A percentile compares a stretch with the other conserved stretches of the same genome.
phyloP scores from a whole-genome alignment of 2,113 vertebrate genomes.

The Petrocephalus microphthalmus region DNA sequence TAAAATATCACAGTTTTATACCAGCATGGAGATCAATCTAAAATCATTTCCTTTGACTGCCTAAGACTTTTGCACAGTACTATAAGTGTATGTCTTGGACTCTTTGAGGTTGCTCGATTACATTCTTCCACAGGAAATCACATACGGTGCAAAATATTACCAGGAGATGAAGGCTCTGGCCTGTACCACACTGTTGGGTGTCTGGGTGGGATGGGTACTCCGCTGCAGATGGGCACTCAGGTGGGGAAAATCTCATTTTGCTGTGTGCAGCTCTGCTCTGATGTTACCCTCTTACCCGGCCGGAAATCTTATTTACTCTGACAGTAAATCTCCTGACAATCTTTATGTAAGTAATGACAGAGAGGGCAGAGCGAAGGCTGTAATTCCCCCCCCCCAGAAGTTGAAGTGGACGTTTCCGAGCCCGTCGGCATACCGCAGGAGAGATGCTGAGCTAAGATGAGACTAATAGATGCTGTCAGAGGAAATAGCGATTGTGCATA shows the following conservation, averaged over 20 bases:
- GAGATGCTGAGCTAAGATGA: conserved; percentile 1
- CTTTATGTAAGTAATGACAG: conserved; percentile 20
- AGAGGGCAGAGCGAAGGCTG: conserved; percentile 3
- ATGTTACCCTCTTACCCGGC: neutral
- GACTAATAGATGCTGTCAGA: conserved; percentile 16
- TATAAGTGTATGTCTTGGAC: neutral
- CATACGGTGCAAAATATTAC: neutral
- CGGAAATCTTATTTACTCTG: neutral
- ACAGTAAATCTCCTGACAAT: conserved; percentile 9
- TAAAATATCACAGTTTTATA: too few relatives aligned
- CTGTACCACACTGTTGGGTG: neutral
- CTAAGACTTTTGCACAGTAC: too few relatives aligned
- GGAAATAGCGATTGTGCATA: neutral
- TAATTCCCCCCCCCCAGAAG: neutral
- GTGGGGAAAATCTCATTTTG: neutral
- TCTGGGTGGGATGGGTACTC: neutral
- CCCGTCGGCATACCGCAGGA: neutral
- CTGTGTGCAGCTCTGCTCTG: neutral
- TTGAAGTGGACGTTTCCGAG: conserved; percentile 14
- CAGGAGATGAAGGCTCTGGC: neutral
- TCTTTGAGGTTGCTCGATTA: neutral
- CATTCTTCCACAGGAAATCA: neutral
- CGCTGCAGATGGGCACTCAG: neutral
- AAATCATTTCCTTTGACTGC: too few relatives aligned
- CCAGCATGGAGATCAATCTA: too few relatives aligned